Evolutionary conservation across 2,888 invertebrate species (phyloP).

Genomic region (Melinaea menophilus): DNA sequence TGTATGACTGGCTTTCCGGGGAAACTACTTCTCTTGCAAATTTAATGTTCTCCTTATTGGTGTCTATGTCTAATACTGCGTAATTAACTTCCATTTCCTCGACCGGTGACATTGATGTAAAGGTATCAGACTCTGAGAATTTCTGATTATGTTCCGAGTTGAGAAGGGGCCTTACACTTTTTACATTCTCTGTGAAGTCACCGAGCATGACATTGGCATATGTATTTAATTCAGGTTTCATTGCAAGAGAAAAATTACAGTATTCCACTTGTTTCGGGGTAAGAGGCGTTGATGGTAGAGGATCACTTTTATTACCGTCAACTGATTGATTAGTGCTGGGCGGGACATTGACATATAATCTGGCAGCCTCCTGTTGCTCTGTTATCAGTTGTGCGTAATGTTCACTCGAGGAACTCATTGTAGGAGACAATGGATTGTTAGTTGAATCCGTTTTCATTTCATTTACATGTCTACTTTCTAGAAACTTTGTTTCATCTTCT

Average conservation of each 20-base stretch:
- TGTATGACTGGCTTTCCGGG: slow-evolving; percentile 55
- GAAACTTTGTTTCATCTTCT: slow-evolving; percentile 63
- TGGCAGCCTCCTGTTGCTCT: slow-evolving; percentile 57
- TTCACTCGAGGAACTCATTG: slow-evolving; percentile 67
- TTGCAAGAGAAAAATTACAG: slow-evolving; percentile 54
- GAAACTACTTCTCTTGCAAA: slow-evolving; percentile 47
- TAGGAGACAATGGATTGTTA: slow-evolving; percentile 57
- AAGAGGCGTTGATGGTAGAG: slow-evolving; percentile 55
- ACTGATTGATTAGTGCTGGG: slow-evolving; percentile 48
- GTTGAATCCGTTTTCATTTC: slow-evolving; percentile 36
- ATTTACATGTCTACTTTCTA: slow-evolving; percentile 58
- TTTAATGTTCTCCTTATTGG: slow-evolving; percentile 62
- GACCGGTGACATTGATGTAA: slow-evolving; percentile 63
- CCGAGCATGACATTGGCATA: slow-evolving; percentile 68
- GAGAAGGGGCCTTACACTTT: slow-evolving; percentile 48
- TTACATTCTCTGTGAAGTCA: slow-evolving; percentile 54
- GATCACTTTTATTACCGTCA: slow-evolving; percentile 49
- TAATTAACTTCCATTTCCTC: slow-evolving; percentile 82
- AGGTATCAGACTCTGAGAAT: slow-evolving; percentile 67
- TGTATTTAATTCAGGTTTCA: slow-evolving; percentile 56
- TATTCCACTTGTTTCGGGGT: slow-evolving; percentile 66
- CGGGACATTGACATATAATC: slow-evolving; percentile 69
- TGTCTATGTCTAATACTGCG: slow-evolving; percentile 86
- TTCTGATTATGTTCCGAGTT: slow-evolving; percentile 55
- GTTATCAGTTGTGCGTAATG: slow-evolving; percentile 68